Conservation (phyloP, 2,888 invertebrate species). For the Empis stercorea region DNA sequence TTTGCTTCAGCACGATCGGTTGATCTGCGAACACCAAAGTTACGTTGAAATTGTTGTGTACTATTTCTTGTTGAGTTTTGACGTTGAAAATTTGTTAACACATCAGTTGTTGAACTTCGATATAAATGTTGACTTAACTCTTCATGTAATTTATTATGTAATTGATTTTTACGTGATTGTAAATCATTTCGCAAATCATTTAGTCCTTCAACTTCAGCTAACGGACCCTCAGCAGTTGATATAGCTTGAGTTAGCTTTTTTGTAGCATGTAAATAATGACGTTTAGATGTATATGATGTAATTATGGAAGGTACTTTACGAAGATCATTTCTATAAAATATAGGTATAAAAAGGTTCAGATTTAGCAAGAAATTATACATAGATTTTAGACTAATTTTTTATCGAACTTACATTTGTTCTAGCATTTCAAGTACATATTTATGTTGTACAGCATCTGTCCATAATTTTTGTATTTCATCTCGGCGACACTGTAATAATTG, state of each 20-base stretch:
- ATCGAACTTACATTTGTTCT: slow-evolving; percentile 55
- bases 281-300: slow-evolving; percentile 49
- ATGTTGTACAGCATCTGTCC: slow-evolving; percentile 94
- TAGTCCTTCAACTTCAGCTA: slow-evolving; percentile 73
- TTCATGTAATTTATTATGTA: slow-evolving; percentile 53
- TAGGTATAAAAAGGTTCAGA: too few species aligned
- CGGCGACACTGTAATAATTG: slow-evolving; percentile 75
- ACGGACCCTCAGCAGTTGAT: slow-evolving; percentile 51
- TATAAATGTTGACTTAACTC: slow-evolving; percentile 64
- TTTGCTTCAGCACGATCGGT: slow-evolving; percentile 42
- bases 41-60: slow-evolving; percentile 45
- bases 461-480: slow-evolving; percentile 84
- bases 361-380: too few species aligned
- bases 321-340: slow-evolving; percentile 50
- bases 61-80: slow-evolving; percentile 47
- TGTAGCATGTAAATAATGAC: slow-evolving; percentile 78
- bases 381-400: neutral
- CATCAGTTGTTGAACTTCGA: slow-evolving; percentile 43
- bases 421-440: slow-evolving; percentile 78
- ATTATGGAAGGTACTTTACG: slow-evolving; percentile 60
- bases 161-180: slow-evolving; percentile 44
- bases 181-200: slow-evolving; percentile 66
- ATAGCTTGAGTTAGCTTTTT: slow-evolving; percentile 61
- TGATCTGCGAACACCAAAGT: slow-evolving; percentile 42
- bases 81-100: slow-evolving; percentile 39